These are phyloP conservation scores for Sturnus vulgaris DNA, from an alignment of 2,113 vertebrate genomes.

Conservation along the genomic window DNA sequence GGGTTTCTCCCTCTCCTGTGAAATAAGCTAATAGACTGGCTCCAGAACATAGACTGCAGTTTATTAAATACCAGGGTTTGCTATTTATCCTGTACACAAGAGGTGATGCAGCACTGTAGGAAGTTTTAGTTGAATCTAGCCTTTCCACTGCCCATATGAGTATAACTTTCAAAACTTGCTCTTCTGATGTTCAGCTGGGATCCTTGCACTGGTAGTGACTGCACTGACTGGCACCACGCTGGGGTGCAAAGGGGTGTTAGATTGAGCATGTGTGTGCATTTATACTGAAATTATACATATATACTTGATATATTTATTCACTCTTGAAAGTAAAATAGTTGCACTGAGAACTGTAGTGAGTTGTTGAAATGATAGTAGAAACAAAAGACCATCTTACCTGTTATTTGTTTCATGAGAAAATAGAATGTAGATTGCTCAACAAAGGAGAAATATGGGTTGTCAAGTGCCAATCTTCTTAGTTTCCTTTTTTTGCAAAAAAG, in stretches of 20 bases:
- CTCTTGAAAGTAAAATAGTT: neutral
- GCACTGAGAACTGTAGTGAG: neutral
- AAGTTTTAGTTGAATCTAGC: neutral
- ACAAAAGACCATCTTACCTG: neutral
- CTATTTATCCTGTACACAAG: neutral
- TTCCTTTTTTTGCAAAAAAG: neutral
- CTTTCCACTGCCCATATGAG: neutral
- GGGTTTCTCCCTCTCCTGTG: neutral
- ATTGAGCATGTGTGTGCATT: too few relatives aligned
- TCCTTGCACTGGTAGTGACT: neutral
- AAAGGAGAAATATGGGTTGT: neutral
- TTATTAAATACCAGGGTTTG: neutral
- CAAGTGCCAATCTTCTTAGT: neutral
- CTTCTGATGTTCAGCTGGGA: neutral
- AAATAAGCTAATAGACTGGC: neutral
- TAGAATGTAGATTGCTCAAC: neutral
- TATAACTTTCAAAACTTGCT: neutral
- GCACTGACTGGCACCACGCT: neutral
- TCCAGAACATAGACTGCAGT: neutral
- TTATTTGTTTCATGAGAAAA: neutral
- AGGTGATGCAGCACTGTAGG: neutral
- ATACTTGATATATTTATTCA: neutral
- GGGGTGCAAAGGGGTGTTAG: neutral
- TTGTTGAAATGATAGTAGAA: neutral
- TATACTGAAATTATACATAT: neutral